A percentile compares a stretch with the other conserved stretches of the same genome.
phyloP scores from a whole-genome alignment of 2,113 vertebrate genomes.

The Prunella himalayana region DNA sequence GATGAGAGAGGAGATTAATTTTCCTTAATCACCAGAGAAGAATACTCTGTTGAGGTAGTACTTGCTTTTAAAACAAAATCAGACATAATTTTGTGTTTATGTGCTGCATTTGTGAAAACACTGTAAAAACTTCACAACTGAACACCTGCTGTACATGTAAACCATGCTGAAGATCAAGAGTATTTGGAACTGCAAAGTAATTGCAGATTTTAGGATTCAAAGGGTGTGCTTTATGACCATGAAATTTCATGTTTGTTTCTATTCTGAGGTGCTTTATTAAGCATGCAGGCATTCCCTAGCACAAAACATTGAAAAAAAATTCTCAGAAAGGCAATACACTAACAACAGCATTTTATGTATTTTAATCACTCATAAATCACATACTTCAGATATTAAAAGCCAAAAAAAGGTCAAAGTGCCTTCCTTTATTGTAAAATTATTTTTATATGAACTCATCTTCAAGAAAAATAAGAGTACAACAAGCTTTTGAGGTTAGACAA shows the following conservation, averaged over 20 bases:
- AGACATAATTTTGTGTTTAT: neutral
- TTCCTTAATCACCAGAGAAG: neutral
- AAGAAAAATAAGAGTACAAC: neutral
- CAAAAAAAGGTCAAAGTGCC: neutral
- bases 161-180: neutral
- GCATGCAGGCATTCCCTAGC: neutral
- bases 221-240: neutral
- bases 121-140: neutral
- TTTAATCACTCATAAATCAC: neutral
- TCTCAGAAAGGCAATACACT: neutral
- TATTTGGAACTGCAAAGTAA: neutral
- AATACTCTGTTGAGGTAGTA: neutral
- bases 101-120: neutral
- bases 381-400: neutral
- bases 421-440: neutral
- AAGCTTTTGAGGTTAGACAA: conserved; percentile 12
- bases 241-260: neutral
- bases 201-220: neutral
- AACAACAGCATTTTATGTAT: neutral
- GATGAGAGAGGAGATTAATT: neutral
- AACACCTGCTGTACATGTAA: neutral
- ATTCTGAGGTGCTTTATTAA: neutral
- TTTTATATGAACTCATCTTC: neutral
- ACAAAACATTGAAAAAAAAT: neutral
- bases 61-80: neutral